phyloP scores from a whole-genome alignment of 2,888 invertebrate genomes.

The Nowickia ferox region DNA sequence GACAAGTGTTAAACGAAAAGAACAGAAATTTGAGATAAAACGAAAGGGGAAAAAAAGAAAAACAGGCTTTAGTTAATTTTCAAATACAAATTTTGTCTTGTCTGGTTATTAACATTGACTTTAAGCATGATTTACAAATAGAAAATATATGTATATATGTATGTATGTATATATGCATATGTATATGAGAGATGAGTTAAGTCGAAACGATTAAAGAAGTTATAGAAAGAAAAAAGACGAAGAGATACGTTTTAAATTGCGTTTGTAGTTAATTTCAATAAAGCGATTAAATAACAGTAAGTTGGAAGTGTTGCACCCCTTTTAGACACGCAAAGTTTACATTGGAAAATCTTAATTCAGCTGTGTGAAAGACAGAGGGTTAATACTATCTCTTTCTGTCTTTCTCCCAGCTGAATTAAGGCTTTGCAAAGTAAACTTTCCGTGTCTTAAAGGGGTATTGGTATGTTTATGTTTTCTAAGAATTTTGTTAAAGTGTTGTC shows the following conservation, averaged over 20 bases:
- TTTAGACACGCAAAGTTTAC: too few species aligned
- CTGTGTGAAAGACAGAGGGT: too few species aligned
- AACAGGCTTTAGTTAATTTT: conserved; percentile 57
- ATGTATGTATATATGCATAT: too few species aligned
- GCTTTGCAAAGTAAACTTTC: too few species aligned
- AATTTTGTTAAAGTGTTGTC: too few species aligned
- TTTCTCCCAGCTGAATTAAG: too few species aligned
- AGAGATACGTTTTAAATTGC: conserved; percentile 19
- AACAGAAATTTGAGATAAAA: conserved; percentile 55
- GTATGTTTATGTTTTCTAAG: not conserved
- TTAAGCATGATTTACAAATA: conserved; percentile 65
- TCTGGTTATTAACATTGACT: conserved; percentile 68
- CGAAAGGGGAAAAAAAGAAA: conserved; percentile 39
- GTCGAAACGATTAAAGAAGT: conserved; percentile 17
- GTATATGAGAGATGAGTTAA: conserved; percentile 27
- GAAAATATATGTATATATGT: not conserved
- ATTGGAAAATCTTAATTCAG: too few species aligned
- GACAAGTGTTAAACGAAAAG: conserved; percentile 57
- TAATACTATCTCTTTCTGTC: too few species aligned
- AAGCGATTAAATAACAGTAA: not conserved
- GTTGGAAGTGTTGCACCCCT: conserved; percentile 35
- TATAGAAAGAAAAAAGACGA: conserved; percentile 1
- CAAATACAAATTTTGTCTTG: conserved; percentile 44
- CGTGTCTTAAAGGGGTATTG: too few species aligned
- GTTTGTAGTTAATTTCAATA: not conserved